These are phyloP conservation scores for Coracias cyanogaster DNA, from an alignment of 2,797 vertebrate species.

Conservation along the genomic window DNA sequence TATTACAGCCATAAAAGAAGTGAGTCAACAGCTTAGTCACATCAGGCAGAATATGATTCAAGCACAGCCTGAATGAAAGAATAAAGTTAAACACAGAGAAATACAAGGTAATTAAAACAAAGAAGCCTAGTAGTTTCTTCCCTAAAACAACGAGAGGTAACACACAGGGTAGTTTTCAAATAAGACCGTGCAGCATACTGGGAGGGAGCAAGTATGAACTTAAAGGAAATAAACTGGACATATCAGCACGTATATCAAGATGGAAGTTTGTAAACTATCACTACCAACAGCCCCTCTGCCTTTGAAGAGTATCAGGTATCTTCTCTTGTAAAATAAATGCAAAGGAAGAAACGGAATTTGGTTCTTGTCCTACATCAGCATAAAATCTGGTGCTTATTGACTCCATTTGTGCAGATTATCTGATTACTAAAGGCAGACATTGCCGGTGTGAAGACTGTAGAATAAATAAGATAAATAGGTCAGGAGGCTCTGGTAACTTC, in stretches of 20 bases:
- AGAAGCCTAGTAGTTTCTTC: neutral
- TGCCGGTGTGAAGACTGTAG: neutral
- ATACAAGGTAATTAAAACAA: slow-evolving; percentile 33
- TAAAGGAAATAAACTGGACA: neutral
- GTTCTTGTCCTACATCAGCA: neutral
- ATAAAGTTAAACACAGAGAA: slow-evolving; percentile 36
- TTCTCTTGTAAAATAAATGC: neutral
- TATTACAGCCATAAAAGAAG: slow-evolving; percentile 57
- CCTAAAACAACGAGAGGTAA: neutral
- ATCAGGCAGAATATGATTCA: slow-evolving; percentile 35
- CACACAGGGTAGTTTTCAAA: accelerated
- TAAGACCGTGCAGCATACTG: neutral
- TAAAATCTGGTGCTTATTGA: neutral
- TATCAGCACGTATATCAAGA: neutral
- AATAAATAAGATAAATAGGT: neutral
- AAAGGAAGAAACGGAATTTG: neutral
- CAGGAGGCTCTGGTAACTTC: neutral
- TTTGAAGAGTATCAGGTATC: neutral
- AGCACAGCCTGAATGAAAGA: slow-evolving; percentile 40
- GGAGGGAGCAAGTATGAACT: neutral
- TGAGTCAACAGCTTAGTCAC: slow-evolving; percentile 75
- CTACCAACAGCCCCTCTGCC: neutral
- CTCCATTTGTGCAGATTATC: neutral
- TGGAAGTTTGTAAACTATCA: neutral
- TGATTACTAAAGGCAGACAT: neutral